Percentiles rank a stretch among this genome's conserved stretches.
These are phyloP conservation scores for Menidia beryllina DNA, from an alignment of 2,113 vertebrate genomes.

Conservation along the genomic window DNA sequence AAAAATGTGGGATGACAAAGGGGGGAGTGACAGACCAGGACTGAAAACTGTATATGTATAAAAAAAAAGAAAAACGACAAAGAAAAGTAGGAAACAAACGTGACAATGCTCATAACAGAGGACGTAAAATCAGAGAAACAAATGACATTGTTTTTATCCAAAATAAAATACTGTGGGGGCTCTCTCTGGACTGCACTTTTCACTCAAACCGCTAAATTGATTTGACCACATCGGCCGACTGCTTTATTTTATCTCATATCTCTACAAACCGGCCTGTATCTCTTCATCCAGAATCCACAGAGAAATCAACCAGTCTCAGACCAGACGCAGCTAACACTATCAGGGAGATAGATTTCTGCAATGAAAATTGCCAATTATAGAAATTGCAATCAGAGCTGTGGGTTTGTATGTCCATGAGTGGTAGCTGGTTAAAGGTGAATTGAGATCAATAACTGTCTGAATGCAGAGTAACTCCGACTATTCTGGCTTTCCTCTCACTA, in stretches of 20 bases:
- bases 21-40: slow-evolving; percentile 24
- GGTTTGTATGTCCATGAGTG: slow-evolving; percentile 77
- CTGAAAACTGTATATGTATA: slow-evolving; percentile 6
- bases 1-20: slow-evolving; percentile 3
- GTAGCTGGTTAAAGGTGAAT: slow-evolving; percentile 60
- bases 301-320: slow-evolving; percentile 57
- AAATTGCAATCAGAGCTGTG: slow-evolving; percentile 77
- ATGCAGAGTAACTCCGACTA: slow-evolving; percentile 55
- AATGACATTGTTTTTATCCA: slow-evolving; percentile 51
- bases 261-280: slow-evolving; percentile 38
- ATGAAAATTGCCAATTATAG: slow-evolving; percentile 82
- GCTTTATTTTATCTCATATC: slow-evolving; percentile 41
- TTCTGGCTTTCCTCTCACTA: slow-evolving; percentile 14
- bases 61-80: slow-evolving; percentile 3
- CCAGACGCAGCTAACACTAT: slow-evolving; percentile 50
- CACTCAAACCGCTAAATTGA: slow-evolving; percentile 44
- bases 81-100: slow-evolving; percentile 8
- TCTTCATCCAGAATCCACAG: slow-evolving; percentile 51
- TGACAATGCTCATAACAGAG: slow-evolving; percentile 27
- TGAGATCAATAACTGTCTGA: slow-evolving; percentile 73
- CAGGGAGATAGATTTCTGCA: slow-evolving; percentile 60
- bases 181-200: slow-evolving; percentile 27
- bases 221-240: slow-evolving; percentile 31
- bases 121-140: slow-evolving; percentile 48
- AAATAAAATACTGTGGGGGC: slow-evolving; percentile 45